phyloP scores from a whole-genome alignment of 2,113 vertebrate genomes.

The Vanacampus margaritifer region DNA sequence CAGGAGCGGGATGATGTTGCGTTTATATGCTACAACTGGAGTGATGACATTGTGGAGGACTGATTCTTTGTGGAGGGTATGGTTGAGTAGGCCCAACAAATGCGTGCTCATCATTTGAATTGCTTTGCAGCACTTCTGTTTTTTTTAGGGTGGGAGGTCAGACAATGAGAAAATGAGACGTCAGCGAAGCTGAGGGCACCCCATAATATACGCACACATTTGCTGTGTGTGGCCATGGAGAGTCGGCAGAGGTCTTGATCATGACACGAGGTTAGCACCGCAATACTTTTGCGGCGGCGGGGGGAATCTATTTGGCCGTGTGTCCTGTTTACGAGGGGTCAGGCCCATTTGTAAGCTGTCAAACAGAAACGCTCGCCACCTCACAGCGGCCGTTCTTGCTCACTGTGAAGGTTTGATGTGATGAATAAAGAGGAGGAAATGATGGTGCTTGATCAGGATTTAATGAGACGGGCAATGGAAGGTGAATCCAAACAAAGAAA shows the following conservation, averaged over 20 bases:
- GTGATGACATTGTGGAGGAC: conserved; percentile 11
- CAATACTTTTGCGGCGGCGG: conserved; percentile 22
- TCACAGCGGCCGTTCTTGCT: conserved; percentile 31
- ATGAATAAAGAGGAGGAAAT: conserved; percentile 1
- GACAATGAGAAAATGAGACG: conserved; percentile 19
- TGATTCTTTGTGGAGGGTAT: not conserved
- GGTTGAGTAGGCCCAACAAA: not conserved
- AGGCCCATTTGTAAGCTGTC: conserved; percentile 69
- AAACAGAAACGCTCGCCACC: conserved; percentile 48
- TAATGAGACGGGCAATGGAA: not conserved
- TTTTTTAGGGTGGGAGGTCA: conserved; percentile 24
- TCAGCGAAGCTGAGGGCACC: conserved; percentile 2
- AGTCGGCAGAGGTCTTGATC: conserved; percentile 24
- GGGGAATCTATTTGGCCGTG: not conserved
- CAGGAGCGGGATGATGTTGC: conserved; percentile 24
- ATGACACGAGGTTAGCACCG: conserved; percentile 38
- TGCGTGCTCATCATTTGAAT: not conserved
- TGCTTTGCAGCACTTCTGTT: not conserved
- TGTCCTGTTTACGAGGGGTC: conserved; percentile 54
- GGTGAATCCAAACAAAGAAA: not conserved
- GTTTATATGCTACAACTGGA: conserved; percentile 12
- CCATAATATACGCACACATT: conserved; percentile 5
- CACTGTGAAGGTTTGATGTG: conserved; percentile 37
- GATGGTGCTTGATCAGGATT: conserved; percentile 12
- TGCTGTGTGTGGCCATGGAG: conserved; percentile 7